Conservation (phyloP, 2,113 vertebrate genomes). For the Triplophysa rosa region DNA sequence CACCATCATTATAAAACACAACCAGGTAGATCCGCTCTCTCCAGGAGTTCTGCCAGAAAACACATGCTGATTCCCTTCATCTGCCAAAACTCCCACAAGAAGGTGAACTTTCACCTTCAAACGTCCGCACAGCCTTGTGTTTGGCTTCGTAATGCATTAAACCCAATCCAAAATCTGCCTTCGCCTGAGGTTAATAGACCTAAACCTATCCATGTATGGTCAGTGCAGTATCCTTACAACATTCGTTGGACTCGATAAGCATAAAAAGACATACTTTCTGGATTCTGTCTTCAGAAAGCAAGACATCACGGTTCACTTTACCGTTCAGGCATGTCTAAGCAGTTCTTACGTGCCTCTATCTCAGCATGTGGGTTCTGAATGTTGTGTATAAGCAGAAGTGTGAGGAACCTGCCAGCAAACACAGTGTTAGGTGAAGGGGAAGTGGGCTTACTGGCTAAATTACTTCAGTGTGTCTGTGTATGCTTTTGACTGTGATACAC, state of each 20-base stretch:
- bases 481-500: background rate
- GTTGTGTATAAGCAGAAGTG: constrained; percentile 19
- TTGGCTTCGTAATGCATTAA: constrained; percentile 16
- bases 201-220: constrained; percentile 29
- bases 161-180: constrained; percentile 24
- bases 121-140: constrained; percentile 17
- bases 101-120: constrained; percentile 46
- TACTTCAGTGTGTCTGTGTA: constrained; percentile 38
- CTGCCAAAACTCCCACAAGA: constrained; percentile 47
- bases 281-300: background rate
- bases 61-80: constrained; percentile 40
- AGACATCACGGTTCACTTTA: constrained; percentile 4
- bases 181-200: constrained; percentile 18
- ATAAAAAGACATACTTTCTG: background rate
- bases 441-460: constrained; percentile 32
- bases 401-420: constrained; percentile 24
- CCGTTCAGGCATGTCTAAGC: background rate
- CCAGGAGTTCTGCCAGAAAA: constrained; percentile 45
- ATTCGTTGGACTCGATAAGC: background rate
- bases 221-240: background rate
- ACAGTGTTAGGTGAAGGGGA: constrained; percentile 24
- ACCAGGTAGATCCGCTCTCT: constrained; percentile 47
- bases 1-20: constrained; percentile 55
- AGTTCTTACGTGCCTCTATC: background rate
- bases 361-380: background rate